A percentile compares a stretch with the other conserved stretches of the same genome.
Evolutionary conservation across 2,888 invertebrate genomes (phyloP).

Genomic region (Gastracanthus pulcherrimus): DNA sequence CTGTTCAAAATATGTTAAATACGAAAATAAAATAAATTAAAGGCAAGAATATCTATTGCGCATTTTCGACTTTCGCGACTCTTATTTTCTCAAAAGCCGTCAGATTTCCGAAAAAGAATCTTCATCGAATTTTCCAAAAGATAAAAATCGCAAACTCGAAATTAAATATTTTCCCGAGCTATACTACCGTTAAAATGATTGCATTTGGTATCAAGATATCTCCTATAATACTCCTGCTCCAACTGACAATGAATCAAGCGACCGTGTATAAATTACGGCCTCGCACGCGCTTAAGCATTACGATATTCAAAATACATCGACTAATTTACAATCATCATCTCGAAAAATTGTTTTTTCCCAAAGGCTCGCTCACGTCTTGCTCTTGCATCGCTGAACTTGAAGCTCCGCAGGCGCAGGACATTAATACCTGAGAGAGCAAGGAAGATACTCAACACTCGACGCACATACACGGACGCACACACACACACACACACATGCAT

Average conservation of each 20-base stretch:
- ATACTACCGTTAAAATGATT: background rate
- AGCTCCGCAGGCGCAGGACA: constrained; percentile 64
- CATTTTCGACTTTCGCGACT: too few species aligned
- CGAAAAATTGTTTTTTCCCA: constrained; percentile 29
- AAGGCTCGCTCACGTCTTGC: constrained; percentile 15
- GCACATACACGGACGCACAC: constrained; percentile 45
- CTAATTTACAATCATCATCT: constrained; percentile 51
- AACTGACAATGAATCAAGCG: constrained; percentile 42
- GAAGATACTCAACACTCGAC: background rate
- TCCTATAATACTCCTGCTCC: background rate
- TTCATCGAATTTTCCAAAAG: too few species aligned
- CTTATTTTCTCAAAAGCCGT: too few species aligned
- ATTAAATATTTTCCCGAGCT: too few species aligned
- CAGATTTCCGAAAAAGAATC: too few species aligned
- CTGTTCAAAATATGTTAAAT: too few species aligned
- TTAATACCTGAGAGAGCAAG: constrained; percentile 68
- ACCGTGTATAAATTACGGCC: constrained; percentile 34
- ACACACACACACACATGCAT: constrained; percentile 17
- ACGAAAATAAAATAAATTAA: too few species aligned
- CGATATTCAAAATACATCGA: constrained; percentile 53
- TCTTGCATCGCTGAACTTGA: constrained; percentile 2
- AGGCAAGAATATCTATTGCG: too few species aligned
- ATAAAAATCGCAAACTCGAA: too few species aligned
- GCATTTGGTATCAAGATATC: constrained; percentile 28
- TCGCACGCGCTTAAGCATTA: too few species aligned